Conservation (phyloP, 64 coral and sea anemone genomes). For the Actinia tenebrosa region DNA sequence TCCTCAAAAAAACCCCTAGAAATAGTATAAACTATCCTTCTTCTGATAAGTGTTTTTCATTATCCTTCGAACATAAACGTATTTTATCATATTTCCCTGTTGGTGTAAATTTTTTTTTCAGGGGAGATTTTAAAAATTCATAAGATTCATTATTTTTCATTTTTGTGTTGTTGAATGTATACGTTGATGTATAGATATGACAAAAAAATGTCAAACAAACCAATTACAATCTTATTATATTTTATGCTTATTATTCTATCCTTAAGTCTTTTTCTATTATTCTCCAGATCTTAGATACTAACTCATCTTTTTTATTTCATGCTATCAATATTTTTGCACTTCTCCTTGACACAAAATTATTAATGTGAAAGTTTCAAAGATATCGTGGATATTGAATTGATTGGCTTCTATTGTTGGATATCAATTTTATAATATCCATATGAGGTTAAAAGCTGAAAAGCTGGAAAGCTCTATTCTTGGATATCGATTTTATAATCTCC, state of each 20-base stretch:
- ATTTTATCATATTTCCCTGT: neutral
- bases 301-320: neutral
- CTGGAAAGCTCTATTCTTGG: neutral
- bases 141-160: neutral
- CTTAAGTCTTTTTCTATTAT: too few species aligned
- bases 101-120: neutral
- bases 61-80: neutral
- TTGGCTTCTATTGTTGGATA: neutral
- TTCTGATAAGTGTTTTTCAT: too few species aligned
- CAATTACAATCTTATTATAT: too few species aligned
- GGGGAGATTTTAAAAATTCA: neutral
- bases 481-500: too few species aligned
- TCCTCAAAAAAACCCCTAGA: too few species aligned
- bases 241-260: too few species aligned
- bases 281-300: too few species aligned
- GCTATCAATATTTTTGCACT: neutral
- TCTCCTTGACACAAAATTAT: neutral
- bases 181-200: neutral
- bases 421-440: neutral
- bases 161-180: neutral
- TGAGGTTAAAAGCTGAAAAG: neutral
- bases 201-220: too few species aligned
- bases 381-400: neutral
- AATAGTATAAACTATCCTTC: too few species aligned
- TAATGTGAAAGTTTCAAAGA: neutral